Evolutionary conservation across 2,797 vertebrate species (phyloP).

Genomic region (Pyrocephalus nanus): DNA sequence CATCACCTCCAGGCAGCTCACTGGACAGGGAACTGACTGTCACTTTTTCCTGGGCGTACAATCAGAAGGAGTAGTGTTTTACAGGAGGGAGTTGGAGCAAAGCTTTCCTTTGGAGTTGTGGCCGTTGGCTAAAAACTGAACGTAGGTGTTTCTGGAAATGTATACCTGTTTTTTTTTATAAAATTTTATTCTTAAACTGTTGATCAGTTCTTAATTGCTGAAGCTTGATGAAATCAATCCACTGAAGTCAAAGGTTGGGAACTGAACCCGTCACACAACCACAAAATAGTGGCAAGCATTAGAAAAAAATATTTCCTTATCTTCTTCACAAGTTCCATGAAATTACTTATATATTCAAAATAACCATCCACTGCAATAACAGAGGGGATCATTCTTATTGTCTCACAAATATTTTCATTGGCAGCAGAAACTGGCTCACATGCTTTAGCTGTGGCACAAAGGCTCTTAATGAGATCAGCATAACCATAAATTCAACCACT

Average conservation of each 20-base stretch:
- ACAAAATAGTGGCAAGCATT: background rate
- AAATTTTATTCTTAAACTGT: background rate
- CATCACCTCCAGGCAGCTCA: background rate
- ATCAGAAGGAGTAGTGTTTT: background rate
- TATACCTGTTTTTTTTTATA: background rate
- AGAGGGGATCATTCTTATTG: rapidly evolving
- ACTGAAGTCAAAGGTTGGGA: background rate
- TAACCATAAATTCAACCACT: background rate
- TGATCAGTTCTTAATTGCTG: background rate
- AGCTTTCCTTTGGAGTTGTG: background rate
- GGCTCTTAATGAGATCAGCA: background rate
- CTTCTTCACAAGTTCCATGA: background rate
- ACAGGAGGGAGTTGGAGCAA: background rate
- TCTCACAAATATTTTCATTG: background rate
- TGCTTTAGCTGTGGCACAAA: background rate
- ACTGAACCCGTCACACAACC: rapidly evolving
- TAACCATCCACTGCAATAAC: background rate
- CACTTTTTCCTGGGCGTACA: background rate
- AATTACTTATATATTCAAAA: background rate
- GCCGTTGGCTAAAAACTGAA: background rate
- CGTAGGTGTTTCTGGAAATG: background rate
- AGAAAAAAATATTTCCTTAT: background rate
- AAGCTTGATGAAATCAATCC: background rate
- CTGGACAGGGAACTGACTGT: background rate
- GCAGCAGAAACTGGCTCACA: background rate